phyloP scores from a whole-genome alignment of 2,113 vertebrate species.

The Misgurnus mizolepis region DNA sequence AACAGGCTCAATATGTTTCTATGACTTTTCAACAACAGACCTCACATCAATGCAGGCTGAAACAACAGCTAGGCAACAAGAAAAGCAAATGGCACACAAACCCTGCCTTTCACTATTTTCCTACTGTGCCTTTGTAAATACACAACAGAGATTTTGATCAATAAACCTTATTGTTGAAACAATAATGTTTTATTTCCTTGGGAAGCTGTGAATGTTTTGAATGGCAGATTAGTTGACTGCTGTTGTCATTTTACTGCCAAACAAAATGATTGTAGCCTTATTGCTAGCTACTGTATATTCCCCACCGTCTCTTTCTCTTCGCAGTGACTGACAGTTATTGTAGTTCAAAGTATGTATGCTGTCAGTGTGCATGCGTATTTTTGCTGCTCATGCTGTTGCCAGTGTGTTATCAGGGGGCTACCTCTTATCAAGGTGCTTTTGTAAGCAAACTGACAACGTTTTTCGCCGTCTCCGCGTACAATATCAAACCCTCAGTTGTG shows the following conservation, averaged over 20 bases:
- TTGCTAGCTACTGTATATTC: neutral
- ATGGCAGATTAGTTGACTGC: constrained; percentile 18
- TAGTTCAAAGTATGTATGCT: neutral
- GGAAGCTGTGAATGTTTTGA: neutral
- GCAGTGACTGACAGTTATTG: constrained; percentile 16
- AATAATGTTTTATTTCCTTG: neutral
- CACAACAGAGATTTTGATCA: neutral
- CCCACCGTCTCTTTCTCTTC: neutral
- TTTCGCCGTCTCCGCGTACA: neutral
- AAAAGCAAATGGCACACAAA: neutral
- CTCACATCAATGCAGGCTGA: neutral
- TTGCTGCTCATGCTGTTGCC: neutral
- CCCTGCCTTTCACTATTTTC: neutral
- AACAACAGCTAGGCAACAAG: neutral
- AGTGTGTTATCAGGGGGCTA: neutral
- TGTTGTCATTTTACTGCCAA: constrained; percentile 9
- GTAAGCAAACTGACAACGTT: neutral
- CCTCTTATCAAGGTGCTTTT: constrained; percentile 2
- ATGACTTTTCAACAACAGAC: constrained; percentile 16
- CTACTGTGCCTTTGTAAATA: neutral
- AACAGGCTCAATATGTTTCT: constrained; percentile 19
- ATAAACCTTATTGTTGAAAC: neutral
- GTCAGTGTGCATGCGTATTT: neutral
- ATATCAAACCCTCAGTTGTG: constrained; percentile 15
- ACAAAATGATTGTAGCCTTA: neutral